Evolutionary conservation across 2,113 vertebrate species (phyloP).

Genomic region (Cettia cetti): DNA sequence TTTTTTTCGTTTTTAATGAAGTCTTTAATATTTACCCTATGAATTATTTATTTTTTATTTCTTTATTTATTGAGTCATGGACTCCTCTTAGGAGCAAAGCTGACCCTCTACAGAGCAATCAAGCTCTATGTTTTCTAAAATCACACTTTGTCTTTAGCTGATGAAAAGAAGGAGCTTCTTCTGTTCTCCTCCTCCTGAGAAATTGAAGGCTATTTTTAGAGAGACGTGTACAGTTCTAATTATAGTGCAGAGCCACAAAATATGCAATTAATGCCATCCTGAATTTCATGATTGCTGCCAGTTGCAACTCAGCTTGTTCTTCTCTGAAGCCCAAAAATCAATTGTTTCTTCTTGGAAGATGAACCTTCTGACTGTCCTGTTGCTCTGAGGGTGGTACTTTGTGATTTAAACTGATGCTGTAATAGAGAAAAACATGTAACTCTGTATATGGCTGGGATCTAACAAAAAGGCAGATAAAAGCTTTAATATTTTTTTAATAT

Average conservation of each 20-base stretch:
- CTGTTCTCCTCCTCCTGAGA: background rate
- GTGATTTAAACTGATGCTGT: rapidly evolving
- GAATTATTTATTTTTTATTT: rapidly evolving
- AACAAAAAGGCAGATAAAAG: background rate
- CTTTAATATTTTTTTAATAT: background rate
- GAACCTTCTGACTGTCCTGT: background rate
- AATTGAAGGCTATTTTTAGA: background rate
- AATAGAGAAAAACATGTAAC: background rate
- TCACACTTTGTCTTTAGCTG: background rate
- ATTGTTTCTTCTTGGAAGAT: background rate
- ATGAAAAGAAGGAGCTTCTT: background rate
- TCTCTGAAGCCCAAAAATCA: background rate
- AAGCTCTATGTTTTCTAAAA: background rate
- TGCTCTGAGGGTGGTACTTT: background rate
- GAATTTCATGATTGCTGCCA: background rate
- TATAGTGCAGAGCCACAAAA: background rate
- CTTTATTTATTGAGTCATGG: background rate
- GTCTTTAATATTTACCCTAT: background rate
- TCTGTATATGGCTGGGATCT: background rate
- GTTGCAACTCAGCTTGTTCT: background rate
- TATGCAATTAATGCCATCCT: background rate
- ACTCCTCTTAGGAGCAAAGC: background rate
- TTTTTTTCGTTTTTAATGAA: background rate
- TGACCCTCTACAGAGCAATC: background rate
- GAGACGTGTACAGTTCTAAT: background rate